Evolutionary conservation across 2,888 invertebrate species (phyloP), one percentile per base, ranked within the genome.

Genomic region (Cryptocephalus moraei): DNA sequence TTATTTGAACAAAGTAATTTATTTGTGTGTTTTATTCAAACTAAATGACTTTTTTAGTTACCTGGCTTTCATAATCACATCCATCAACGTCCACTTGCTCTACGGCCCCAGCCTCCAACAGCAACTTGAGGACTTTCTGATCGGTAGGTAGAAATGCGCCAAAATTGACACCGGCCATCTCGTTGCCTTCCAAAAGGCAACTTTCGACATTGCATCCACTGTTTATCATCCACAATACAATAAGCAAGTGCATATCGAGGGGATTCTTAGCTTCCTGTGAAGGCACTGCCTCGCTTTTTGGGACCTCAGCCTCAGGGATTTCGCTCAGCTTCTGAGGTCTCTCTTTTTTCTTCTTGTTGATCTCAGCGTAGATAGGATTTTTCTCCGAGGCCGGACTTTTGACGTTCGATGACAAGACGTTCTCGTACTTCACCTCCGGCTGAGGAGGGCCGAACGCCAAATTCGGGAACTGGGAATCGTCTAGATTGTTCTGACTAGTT

Each of bases 71-170:
- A 45, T 68, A 68, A 33, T 70, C 70, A 49, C 69, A 66, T 14
- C 68, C 70, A 45, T 69, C 69, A 1, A 62, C 70, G 49, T 76
- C 77, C 43, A 71, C 69, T 49, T 71, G 69, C 53, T 72, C 70
- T 13, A 76, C 81, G 44, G 77, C 87, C 48, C 87, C 88, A 8
- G 89, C 81, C 58, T 88, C 89, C 42, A 88, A 73, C 32, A 91
- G 72, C 32, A 90, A 72, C 56, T 81, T 79, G 44, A 89, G 66
- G n/a, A 69, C 81, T 54, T 84, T 82, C 2, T 80, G 76, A 66
- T 88, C 87, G 0, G 81, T 78, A 2, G 82, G 80, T 67, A 82
- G 70, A 41, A 78, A 77, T 1, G 79, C 77, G 12, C 76, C 77
- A 33, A 77, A 75, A 61, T 71, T 69, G 8, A 77, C 66, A 2